Evolutionary conservation across 2,888 invertebrate species (phyloP).

Genomic region (Eilema sororculum): DNA sequence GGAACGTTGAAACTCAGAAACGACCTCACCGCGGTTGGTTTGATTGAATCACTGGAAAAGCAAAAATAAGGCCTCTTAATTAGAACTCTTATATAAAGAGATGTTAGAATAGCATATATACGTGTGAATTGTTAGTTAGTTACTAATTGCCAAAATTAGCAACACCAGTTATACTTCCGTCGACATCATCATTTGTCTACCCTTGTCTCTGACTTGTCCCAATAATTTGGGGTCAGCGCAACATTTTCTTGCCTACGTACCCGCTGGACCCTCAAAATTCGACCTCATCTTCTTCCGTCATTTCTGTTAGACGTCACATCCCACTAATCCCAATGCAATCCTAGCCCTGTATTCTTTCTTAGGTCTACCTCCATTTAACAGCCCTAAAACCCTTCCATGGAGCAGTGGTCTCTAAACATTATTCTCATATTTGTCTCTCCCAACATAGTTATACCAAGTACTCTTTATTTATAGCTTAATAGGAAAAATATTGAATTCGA

Average conservation of each 20-base stretch:
- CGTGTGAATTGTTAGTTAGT: background rate
- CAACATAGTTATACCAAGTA: too few species aligned
- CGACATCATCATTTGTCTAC: background rate
- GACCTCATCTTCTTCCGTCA: background rate
- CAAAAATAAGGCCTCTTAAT: background rate
- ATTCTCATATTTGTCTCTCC: background rate
- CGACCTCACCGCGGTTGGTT: background rate
- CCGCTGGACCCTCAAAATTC: too few species aligned
- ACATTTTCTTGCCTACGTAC: too few species aligned
- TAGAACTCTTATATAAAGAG: background rate
- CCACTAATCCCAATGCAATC: too few species aligned
- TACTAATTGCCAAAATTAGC: conserved; percentile 2
- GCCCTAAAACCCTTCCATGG: background rate
- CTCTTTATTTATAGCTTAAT: too few species aligned
- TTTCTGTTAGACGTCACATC: background rate
- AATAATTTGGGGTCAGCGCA: background rate
- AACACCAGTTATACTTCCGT: background rate
- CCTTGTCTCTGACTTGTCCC: background rate
- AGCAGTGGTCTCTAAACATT: background rate
- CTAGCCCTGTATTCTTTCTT: background rate
- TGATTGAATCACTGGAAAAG: background rate
- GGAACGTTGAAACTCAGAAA: background rate
- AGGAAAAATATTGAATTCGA: too few species aligned
- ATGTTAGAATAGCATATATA: background rate
- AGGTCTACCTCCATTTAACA: background rate